Conservation (phyloP, 2,113 vertebrate genomes). For the Lophura nycthemera region DNA sequence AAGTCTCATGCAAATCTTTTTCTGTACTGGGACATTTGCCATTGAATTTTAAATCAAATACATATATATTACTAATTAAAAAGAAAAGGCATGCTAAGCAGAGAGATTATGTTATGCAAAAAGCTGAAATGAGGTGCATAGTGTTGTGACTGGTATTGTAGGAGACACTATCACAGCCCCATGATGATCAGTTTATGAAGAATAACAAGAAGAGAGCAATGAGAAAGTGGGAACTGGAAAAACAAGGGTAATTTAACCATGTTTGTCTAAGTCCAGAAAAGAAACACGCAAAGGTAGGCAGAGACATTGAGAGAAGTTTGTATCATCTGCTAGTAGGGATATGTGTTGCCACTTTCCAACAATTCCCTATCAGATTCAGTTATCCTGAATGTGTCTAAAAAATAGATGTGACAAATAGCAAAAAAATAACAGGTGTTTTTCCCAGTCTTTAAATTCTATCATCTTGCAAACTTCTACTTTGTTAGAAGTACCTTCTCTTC, state of each 20-base stretch:
- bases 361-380: neutral
- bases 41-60: neutral
- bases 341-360: neutral
- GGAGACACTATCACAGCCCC: neutral
- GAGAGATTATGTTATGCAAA: neutral
- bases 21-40: neutral
- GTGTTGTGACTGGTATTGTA: neutral
- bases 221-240: neutral
- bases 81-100: neutral
- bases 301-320: neutral
- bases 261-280: neutral
- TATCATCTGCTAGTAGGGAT: neutral
- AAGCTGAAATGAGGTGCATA: neutral
- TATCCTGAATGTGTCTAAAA: neutral
- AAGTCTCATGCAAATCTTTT: neutral
- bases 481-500: neutral
- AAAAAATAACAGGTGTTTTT: neutral
- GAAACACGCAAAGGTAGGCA: neutral
- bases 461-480: neutral
- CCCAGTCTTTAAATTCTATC: neutral
- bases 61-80: neutral
- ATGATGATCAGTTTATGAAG: neutral
- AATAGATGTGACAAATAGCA: rapidly evolving
- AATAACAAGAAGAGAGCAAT: neutral
- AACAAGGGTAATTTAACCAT: neutral